These are phyloP conservation scores for Myzus persicae DNA, from an alignment of 1,140 invertebrate species.

Conservation along the genomic window DNA sequence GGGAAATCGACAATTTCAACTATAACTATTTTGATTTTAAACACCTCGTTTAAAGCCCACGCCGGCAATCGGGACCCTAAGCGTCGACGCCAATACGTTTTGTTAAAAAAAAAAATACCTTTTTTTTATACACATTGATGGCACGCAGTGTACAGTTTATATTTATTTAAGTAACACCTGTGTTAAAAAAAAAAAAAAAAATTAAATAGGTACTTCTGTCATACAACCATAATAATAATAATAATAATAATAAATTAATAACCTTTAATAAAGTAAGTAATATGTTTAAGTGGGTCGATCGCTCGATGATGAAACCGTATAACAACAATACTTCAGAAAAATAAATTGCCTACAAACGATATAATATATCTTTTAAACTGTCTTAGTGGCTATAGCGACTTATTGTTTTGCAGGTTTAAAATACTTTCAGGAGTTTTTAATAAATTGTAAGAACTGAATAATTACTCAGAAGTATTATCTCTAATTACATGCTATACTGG, in stretches of 20 bases:
- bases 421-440: neutral
- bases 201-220: no score
- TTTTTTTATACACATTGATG: neutral
- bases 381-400: neutral
- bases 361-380: neutral
- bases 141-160: no score
- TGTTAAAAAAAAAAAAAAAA: no score
- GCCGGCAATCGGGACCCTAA: no score
- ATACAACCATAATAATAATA: no score
- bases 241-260: neutral
- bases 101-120: no score
- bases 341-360: neutral
- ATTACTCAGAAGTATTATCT: no score
- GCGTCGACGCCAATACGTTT: neutral
- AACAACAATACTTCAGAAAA: neutral
- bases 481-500: no score
- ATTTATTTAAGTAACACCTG: no score
- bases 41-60: neutral
- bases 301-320: neutral
- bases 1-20: neutral
- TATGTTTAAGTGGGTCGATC: neutral
- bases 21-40: neutral
- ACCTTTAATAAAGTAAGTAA: neutral
- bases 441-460: neutral
- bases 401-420: neutral